phyloP scores from a whole-genome alignment of 1,140 invertebrate species.

The Ceratina japonica region DNA sequence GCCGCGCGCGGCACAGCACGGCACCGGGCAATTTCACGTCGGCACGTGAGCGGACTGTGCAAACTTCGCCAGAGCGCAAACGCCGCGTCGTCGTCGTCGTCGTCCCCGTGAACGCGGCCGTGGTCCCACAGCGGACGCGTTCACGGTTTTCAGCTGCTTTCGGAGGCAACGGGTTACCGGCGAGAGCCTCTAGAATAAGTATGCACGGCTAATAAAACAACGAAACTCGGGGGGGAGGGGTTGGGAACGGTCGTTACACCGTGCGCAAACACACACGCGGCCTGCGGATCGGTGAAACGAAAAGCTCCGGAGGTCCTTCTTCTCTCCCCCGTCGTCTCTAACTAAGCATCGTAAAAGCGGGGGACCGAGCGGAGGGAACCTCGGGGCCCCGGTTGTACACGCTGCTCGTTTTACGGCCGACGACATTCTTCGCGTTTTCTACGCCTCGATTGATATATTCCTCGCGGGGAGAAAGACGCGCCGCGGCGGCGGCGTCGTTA shows the following conservation, averaged over 20 bases:
- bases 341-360: constrained; percentile 13
- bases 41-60: constrained; percentile 75
- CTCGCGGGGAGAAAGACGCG: neutral
- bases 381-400: neutral
- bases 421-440: neutral
- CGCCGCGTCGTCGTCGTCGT: constrained; percentile 26
- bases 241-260: constrained; percentile 49
- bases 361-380: neutral
- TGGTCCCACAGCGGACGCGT: constrained; percentile 7
- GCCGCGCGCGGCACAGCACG: constrained; percentile 30
- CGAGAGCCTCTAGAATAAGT: constrained; percentile 58
- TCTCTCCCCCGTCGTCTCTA: neutral
- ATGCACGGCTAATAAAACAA: constrained; percentile 61
- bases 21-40: constrained; percentile 70
- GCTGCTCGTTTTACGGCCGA: constrained; percentile 23
- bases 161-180: constrained; percentile 56
- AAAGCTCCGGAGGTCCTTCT: neutral
- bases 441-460: constrained; percentile 29
- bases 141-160: constrained; percentile 40
- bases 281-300: no score
- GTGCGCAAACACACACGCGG: constrained; percentile 48
- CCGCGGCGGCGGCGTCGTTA: neutral
- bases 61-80: constrained; percentile 68
- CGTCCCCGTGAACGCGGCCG: neutral
- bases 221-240: constrained; percentile 1